Percentiles rank a stretch among this genome's conserved stretches.
Conservation (phyloP, 30 jellyfish, hydroid and myxozoan species). For the Aurelia sp. region DNA sequence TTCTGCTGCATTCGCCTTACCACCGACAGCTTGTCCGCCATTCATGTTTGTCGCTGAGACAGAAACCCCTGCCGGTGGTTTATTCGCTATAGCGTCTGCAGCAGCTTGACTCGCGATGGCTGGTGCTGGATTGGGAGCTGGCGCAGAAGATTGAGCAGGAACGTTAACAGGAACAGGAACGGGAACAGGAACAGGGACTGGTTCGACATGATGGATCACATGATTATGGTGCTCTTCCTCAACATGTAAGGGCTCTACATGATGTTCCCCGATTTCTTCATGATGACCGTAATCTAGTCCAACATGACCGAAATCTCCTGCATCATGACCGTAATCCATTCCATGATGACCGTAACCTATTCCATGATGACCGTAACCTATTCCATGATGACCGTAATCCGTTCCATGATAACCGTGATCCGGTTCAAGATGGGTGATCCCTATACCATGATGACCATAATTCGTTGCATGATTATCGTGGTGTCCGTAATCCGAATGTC, state of each 20-base stretch:
- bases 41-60: slow-evolving; percentile 63
- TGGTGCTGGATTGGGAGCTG: slow-evolving; percentile 26
- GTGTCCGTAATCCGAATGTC: not conserved
- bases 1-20: slow-evolving; percentile 38
- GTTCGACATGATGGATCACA: slow-evolving; percentile 61
- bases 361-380: slow-evolving; percentile 47
- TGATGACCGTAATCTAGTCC: slow-evolving; percentile 17
- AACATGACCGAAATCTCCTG: slow-evolving; percentile 45
- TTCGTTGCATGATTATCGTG: slow-evolving; percentile 15
- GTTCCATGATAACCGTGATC: slow-evolving; percentile 21
- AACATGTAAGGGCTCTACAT: slow-evolving; percentile 37
- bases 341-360: slow-evolving; percentile 37
- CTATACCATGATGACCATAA: not conserved
- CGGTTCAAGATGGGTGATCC: not conserved
- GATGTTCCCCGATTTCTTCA: slow-evolving; percentile 3
- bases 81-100: slow-evolving; percentile 35
- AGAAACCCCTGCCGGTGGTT: slow-evolving; percentile 52
- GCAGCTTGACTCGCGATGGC: slow-evolving; percentile 52
- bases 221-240: slow-evolving; percentile 60
- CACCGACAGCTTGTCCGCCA: slow-evolving; percentile 24
- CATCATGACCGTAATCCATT: slow-evolving; percentile 32
- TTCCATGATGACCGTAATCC: slow-evolving; percentile 41
- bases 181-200: slow-evolving; percentile 67
- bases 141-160: slow-evolving; percentile 21
- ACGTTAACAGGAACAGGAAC: slow-evolving; percentile 40